phyloP scores from a whole-genome alignment of 2,797 vertebrate species.

The Rhinoraja longicauda region DNA sequence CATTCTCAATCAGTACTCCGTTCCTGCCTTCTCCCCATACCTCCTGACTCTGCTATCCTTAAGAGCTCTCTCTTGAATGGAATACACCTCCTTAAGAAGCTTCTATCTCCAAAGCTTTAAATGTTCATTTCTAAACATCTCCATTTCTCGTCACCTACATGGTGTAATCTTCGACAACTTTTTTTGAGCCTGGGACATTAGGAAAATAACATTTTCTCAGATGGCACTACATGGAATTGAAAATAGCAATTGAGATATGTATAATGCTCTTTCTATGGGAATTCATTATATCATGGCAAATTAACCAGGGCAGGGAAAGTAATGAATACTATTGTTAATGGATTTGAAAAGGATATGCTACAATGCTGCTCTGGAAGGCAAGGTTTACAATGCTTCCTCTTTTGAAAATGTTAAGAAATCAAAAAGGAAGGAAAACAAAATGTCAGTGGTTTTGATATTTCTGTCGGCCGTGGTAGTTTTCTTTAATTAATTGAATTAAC shows the following conservation, averaged over 20 bases:
- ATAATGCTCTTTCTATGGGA: neutral
- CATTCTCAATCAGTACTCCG: no score
- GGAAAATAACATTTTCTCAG: neutral
- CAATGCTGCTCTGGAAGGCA: no score
- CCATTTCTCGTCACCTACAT: neutral
- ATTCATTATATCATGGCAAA: neutral
- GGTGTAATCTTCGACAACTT: neutral
- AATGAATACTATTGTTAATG: neutral
- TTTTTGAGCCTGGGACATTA: neutral
- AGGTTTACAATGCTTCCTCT: neutral
- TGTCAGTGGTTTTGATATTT: neutral
- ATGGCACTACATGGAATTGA: no score
- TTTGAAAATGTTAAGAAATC: neutral
- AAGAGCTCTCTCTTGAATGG: no score
- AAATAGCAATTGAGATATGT: neutral
- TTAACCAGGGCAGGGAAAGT: neutral
- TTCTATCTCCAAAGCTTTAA: neutral
- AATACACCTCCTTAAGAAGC: no score
- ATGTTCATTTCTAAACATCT: neutral
- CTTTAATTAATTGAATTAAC: neutral
- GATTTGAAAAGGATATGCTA: neutral
- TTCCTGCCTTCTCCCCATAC: no score
- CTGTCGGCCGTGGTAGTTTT: neutral
- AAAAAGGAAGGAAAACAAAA: neutral
- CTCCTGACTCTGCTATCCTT: no score